These are phyloP conservation scores for Athalia rosae DNA, from an alignment of 2,888 invertebrate genomes.

Conservation along the genomic window DNA sequence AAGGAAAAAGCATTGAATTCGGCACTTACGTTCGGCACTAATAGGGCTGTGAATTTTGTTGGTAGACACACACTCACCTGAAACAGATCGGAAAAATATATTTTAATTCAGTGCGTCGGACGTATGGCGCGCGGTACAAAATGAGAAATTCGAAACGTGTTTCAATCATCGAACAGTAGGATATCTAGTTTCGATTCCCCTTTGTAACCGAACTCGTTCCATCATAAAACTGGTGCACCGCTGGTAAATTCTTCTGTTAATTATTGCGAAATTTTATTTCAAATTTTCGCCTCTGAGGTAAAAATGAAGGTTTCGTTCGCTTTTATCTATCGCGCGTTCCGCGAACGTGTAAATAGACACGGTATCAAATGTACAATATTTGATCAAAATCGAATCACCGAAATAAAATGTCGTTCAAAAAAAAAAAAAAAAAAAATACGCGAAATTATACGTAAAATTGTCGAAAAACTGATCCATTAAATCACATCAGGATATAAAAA, in stretches of 20 bases:
- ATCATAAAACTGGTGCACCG: conserved; percentile 10
- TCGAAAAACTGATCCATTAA: too few species aligned
- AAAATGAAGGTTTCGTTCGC: background rate
- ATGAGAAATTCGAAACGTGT: conserved; percentile 44
- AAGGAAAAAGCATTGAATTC: conserved; percentile 34
- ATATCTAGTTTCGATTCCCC: conserved; percentile 31
- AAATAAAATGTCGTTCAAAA: too few species aligned
- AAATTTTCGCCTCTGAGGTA: background rate
- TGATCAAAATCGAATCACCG: too few species aligned
- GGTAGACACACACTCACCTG: conserved; percentile 53
- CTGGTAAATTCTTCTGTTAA: conserved; percentile 12
- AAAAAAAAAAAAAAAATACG: too few species aligned
- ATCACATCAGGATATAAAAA: too few species aligned
- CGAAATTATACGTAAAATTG: too few species aligned
- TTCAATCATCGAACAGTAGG: conserved; percentile 28
- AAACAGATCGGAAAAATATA: conserved; percentile 49
- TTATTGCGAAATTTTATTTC: conserved; percentile 6
- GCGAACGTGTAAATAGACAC: background rate
- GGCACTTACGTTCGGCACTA: conserved; percentile 26
- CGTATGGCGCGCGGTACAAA: background rate
- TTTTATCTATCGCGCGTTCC: background rate
- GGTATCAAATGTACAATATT: background rate
- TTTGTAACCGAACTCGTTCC: conserved; percentile 37
- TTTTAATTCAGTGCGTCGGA: conserved; percentile 10
- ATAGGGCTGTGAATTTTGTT: background rate